Conservation (phyloP, 2,113 vertebrate genomes). For the Syngnathus typhle region DNA sequence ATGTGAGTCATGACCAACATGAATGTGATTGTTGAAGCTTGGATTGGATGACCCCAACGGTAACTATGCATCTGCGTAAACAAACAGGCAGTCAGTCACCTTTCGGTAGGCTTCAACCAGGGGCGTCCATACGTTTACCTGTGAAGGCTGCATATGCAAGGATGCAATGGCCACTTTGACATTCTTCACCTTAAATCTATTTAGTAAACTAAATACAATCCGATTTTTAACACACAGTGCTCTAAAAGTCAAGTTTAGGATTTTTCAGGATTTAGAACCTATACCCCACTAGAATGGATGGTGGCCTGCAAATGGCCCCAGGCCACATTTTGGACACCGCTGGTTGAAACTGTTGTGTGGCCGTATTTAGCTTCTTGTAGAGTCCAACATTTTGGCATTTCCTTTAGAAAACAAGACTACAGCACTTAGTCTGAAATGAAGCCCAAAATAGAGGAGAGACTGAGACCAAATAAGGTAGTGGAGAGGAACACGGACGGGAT, state of each 20-base stretch:
- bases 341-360: not conserved
- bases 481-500: constrained; percentile 12
- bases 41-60: constrained; percentile 4
- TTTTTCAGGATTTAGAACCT: not conserved
- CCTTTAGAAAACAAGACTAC: constrained; percentile 34
- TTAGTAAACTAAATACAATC: too few relatives aligned
- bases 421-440: constrained; percentile 35
- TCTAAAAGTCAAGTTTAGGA: not conserved
- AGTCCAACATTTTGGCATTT: constrained; percentile 45
- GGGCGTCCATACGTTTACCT: not conserved
- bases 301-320: not conserved
- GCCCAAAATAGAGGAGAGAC: constrained; percentile 42
- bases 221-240: not conserved
- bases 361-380: constrained; percentile 20
- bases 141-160: not conserved
- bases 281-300: not conserved
- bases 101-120: not conserved
- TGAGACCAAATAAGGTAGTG: constrained; percentile 54
- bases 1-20: constrained; percentile 22
- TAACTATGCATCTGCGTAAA: constrained; percentile 4
- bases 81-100: constrained; percentile 6
- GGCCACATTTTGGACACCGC: not conserved
- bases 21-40: constrained; percentile 1
- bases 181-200: not conserved
- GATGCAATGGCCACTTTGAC: not conserved